Conservation (phyloP, 2,888 invertebrate genomes). For the Acleris laterana region DNA sequence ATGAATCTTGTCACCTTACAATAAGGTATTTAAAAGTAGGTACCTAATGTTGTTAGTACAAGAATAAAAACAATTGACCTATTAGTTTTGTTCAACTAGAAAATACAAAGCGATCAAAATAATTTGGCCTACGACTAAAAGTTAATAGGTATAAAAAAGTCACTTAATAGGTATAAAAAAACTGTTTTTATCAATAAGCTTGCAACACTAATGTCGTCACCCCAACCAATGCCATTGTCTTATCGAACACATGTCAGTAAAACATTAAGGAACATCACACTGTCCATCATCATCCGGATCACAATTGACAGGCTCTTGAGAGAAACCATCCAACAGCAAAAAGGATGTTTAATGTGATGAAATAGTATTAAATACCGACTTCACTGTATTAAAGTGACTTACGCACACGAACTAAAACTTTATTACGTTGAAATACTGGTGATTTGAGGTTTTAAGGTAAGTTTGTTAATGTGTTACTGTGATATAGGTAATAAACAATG, state of each 20-base stretch:
- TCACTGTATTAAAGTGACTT: not conserved
- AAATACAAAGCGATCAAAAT: no score
- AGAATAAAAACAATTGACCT: no score
- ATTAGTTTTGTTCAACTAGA: no score
- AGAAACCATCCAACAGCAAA: conserved; percentile 17
- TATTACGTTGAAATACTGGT: conserved; percentile 1
- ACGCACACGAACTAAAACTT: not conserved
- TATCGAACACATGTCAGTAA: conserved; percentile 2
- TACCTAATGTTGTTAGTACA: no score
- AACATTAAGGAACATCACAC: conserved; percentile 6
- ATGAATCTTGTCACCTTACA: no score
- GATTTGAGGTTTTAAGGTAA: not conserved
- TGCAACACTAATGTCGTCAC: conserved; percentile 9
- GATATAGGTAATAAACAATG: conserved; percentile 32
- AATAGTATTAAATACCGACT: conserved; percentile 21
- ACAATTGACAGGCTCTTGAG: conserved; percentile 25
- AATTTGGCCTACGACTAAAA: no score
- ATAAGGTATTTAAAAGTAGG: no score
- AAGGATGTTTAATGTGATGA: conserved; percentile 35
- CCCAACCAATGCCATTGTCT: conserved; percentile 11
- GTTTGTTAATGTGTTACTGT: conserved; percentile 12
- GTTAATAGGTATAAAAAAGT: not conserved
- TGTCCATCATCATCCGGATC: conserved; percentile 10
- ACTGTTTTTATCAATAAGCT: not conserved
- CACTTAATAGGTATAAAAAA: no score